Percentiles rank a stretch among this genome's conserved stretches.
These are phyloP conservation scores for Capreolus pygargus DNA, from an alignment of 2,113 vertebrate species.

Conservation along the genomic window DNA sequence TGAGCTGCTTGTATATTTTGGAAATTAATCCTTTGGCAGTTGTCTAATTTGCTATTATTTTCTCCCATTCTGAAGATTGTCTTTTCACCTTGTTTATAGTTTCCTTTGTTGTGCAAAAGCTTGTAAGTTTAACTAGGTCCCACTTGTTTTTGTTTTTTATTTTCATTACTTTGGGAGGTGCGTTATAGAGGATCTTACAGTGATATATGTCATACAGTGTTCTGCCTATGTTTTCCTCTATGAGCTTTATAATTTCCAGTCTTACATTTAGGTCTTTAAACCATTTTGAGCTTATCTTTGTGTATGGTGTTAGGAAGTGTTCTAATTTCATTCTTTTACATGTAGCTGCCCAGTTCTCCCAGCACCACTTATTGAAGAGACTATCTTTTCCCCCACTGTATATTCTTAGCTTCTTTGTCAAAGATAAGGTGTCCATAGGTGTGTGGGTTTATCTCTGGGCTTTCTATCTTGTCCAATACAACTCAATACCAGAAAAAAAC, in stretches of 20 bases:
- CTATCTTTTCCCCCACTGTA: not conserved
- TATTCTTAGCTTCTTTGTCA: not conserved
- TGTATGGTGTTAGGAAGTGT: not conserved
- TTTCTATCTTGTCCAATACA: not conserved
- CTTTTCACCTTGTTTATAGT: not conserved
- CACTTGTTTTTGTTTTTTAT: not conserved
- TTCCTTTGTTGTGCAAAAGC: not conserved
- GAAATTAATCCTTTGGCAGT: not conserved
- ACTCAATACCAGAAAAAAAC: not conserved
- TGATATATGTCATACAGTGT: not conserved
- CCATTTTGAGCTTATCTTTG: not conserved
- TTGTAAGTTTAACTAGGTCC: not conserved
- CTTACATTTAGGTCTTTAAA: not conserved
- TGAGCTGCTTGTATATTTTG: not conserved
- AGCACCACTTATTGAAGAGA: not conserved
- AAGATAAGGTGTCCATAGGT: not conserved
- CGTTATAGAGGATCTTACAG: not conserved
- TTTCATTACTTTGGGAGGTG: not conserved
- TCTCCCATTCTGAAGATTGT: not conserved
- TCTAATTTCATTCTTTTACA: not conserved
- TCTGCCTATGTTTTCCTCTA: not conserved
- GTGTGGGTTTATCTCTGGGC: not conserved
- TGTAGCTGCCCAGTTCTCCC: not conserved
- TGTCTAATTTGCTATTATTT: not conserved
- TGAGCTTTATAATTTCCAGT: not conserved